phyloP scores from a whole-genome alignment of 2,113 vertebrate genomes.

The Leuciscus idus region DNA sequence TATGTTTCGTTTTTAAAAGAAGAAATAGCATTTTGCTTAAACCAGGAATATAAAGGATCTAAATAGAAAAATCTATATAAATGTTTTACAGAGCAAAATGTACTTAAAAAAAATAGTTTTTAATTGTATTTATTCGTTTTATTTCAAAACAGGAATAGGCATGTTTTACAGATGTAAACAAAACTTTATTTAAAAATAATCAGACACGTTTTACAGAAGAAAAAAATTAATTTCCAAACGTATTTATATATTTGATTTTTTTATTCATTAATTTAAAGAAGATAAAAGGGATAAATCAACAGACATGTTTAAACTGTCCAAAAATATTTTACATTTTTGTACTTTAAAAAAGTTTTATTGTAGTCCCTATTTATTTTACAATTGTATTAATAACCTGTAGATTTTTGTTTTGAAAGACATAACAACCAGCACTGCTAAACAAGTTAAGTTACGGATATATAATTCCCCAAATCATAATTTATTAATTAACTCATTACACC shows the following conservation, averaged over 20 bases:
- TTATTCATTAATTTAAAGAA: background rate
- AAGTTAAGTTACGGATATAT: background rate
- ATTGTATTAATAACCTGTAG: background rate
- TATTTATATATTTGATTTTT: background rate
- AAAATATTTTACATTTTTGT: no score
- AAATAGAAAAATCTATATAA: background rate
- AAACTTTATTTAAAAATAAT: background rate
- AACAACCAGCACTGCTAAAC: background rate
- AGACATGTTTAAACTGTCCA: background rate
- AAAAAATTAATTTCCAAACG: background rate
- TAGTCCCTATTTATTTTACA: background rate
- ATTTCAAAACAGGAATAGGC: background rate
- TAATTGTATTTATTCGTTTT: background rate
- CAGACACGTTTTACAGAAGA: background rate
- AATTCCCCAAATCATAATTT: background rate
- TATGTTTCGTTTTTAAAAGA: constrained; percentile 28
- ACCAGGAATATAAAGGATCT: background rate
- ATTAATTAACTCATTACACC: no score
- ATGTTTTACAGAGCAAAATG: background rate
- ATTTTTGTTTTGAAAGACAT: background rate
- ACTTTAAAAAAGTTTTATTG: background rate
- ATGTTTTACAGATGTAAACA: background rate
- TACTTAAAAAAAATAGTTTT: background rate
- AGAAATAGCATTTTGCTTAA: background rate
- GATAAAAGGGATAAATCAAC: background rate